phyloP scores from a whole-genome alignment of 2,797 vertebrate species.

The Pogonophryne albipinna region DNA sequence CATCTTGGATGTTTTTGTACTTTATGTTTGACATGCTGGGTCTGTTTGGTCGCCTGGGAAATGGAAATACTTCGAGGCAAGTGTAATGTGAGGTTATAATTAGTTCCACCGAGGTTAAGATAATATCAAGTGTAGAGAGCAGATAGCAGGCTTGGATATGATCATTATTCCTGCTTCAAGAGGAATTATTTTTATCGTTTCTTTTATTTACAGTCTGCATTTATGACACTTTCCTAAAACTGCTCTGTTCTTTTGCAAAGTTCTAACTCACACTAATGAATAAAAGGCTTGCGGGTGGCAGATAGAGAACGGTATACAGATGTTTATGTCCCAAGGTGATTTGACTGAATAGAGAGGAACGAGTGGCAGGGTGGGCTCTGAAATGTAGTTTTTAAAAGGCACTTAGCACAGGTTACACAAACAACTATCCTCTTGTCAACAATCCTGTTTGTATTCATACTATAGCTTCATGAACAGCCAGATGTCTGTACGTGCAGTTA shows the following conservation, averaged over 20 bases:
- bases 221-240: slow-evolving; percentile 2
- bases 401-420: slow-evolving; percentile 5
- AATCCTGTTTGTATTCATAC: slow-evolving; percentile 21
- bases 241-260: slow-evolving; percentile 23
- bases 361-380: background rate
- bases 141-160: slow-evolving; percentile 17
- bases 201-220: background rate
- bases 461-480: background rate
- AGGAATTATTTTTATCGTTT: slow-evolving; percentile 1
- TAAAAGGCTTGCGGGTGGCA: slow-evolving; percentile 2
- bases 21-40: slow-evolving; percentile 35
- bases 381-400: slow-evolving; percentile 9
- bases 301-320: background rate
- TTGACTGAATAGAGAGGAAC: background rate
- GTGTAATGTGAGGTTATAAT: slow-evolving; percentile 52
- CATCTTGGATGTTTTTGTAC: slow-evolving; percentile 9
- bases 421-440: background rate
- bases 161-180: slow-evolving; percentile 24
- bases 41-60: slow-evolving; percentile 32
- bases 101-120: slow-evolving; percentile 58
- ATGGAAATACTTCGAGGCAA: slow-evolving; percentile 40
- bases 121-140: slow-evolving; percentile 14
- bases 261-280: slow-evolving; percentile 6
- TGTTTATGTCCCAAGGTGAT: background rate
- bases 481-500: background rate